Evolutionary conservation across 1,140 invertebrate species (phyloP).

Genomic region (Berghia stephanieae): DNA sequence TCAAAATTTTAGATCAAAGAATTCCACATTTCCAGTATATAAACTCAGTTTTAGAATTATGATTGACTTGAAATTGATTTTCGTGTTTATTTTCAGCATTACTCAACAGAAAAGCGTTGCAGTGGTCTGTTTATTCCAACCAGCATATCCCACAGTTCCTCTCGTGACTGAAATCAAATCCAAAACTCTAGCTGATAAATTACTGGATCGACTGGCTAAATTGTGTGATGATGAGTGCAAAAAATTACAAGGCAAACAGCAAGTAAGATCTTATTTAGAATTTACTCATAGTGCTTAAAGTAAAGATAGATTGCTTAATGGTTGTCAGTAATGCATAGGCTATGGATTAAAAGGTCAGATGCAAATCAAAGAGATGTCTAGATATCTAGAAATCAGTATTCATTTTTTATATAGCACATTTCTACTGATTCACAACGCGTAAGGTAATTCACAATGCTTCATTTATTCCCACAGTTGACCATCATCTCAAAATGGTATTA

Average conservation of each 20-base stretch:
- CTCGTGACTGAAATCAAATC: constrained; percentile 80
- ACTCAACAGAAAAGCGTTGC: constrained; percentile 74
- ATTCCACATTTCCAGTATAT: too few species aligned
- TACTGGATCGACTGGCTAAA: constrained; percentile 73
- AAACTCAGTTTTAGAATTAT: background rate
- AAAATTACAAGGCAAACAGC: constrained; percentile 71
- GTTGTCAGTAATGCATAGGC: background rate
- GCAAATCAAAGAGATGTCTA: background rate
- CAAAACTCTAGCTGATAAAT: constrained; percentile 75
- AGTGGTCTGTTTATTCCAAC: constrained; percentile 76
- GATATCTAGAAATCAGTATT: background rate
- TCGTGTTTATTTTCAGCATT: constrained; percentile 65
- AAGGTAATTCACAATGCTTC: too few species aligned
- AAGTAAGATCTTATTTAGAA: constrained; percentile 48
- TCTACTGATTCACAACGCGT: too few species aligned
- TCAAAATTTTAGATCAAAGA: background rate
- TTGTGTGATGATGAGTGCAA: constrained; percentile 76
- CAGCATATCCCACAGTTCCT: constrained; percentile 71
- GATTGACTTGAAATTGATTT: background rate
- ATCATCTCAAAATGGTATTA: background rate
- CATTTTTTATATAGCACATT: too few species aligned
- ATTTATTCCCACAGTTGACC: too few species aligned
- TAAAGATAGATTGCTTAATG: background rate
- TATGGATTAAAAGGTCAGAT: background rate
- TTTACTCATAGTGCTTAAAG: too few species aligned